A percentile compares a stretch with the other conserved stretches of the same genome.
These are phyloP conservation scores for Aphodius sticticus DNA, from an alignment of 2,888 invertebrate species.

Conservation along the genomic window DNA sequence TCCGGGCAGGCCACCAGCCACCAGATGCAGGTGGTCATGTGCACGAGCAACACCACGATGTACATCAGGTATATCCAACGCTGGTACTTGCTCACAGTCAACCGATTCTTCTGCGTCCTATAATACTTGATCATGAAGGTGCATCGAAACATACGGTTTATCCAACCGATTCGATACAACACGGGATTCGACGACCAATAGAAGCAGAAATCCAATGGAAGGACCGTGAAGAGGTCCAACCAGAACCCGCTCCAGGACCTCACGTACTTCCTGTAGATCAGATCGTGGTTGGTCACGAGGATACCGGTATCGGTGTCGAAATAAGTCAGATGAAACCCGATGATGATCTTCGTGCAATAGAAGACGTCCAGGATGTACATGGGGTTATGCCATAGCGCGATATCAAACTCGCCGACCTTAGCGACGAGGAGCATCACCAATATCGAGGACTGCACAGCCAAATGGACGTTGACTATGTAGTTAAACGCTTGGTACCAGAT, in stretches of 20 bases:
- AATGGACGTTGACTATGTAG: conserved; percentile 30
- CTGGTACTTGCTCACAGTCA: conserved; percentile 36
- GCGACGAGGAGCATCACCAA: conserved; percentile 23
- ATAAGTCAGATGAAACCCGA: conserved; percentile 43
- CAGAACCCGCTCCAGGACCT: conserved; percentile 39
- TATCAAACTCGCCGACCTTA: conserved; percentile 20
- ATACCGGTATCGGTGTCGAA: conserved; percentile 42
- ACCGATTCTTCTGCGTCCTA: conserved; percentile 31
- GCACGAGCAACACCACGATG: conserved; percentile 23
- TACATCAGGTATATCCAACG: conserved; percentile 38
- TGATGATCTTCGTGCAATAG: conserved; percentile 40
- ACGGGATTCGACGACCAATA: background rate
- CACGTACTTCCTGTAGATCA: conserved; percentile 41
- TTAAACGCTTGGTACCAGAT: conserved; percentile 24
- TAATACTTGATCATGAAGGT: conserved; percentile 38
- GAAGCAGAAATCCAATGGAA: conserved; percentile 37
- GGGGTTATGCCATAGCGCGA: background rate
- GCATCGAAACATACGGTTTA: conserved; percentile 39
- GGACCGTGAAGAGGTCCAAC: conserved; percentile 41
- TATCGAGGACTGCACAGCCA: conserved; percentile 33
- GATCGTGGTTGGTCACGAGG: conserved; percentile 33
- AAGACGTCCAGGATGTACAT: conserved; percentile 37
- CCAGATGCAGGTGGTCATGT: conserved; percentile 28
- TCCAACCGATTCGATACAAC: conserved; percentile 23
- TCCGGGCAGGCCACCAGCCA: conserved; percentile 30